Evolutionary conservation across 2,888 invertebrate species (phyloP).

Genomic region (Desoria tigrina): DNA sequence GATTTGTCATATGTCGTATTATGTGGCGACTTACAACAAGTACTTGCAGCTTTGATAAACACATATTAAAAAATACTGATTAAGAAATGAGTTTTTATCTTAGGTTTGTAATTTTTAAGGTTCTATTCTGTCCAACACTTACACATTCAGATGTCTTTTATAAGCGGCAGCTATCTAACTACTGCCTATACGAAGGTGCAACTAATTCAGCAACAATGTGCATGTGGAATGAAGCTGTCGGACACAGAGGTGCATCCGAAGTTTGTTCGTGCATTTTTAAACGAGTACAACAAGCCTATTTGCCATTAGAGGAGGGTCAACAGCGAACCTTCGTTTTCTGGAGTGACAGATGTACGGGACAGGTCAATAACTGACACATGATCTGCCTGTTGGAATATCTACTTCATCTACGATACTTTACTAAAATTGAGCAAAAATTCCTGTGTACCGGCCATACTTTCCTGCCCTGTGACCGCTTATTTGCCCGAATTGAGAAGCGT

Average conservation of each 20-base stretch:
- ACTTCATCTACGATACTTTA: conserved; percentile 39
- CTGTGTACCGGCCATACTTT: conserved; percentile 48
- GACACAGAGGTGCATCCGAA: conserved; percentile 3
- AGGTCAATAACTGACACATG: conserved; percentile 51
- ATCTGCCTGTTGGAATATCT: conserved; percentile 35
- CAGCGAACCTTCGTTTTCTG: conserved; percentile 45
- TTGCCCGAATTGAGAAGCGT: conserved; percentile 46
- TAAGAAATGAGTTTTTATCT: too few relatives aligned
- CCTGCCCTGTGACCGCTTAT: conserved; percentile 49
- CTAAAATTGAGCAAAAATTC: conserved; percentile 50
- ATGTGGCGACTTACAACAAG: conserved; percentile 10
- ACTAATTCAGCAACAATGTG: conserved; percentile 7
- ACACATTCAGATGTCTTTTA: conserved; percentile 10
- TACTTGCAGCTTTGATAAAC: too few relatives aligned
- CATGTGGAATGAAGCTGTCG: conserved; percentile 13
- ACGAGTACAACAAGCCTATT: not conserved
- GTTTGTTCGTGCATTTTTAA: not conserved
- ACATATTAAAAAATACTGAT: too few relatives aligned
- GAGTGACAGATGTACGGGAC: conserved; percentile 51
- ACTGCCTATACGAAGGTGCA: not conserved
- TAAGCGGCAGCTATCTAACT: conserved; percentile 11
- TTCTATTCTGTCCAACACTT: conserved; percentile 11
- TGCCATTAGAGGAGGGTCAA: not conserved
- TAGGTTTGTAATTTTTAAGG: conserved; percentile 3
- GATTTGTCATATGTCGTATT: not conserved